Base-by-base conservation (phyloP, 1,140 invertebrate genomes). In the Drosophila nannoptera region DNA sequence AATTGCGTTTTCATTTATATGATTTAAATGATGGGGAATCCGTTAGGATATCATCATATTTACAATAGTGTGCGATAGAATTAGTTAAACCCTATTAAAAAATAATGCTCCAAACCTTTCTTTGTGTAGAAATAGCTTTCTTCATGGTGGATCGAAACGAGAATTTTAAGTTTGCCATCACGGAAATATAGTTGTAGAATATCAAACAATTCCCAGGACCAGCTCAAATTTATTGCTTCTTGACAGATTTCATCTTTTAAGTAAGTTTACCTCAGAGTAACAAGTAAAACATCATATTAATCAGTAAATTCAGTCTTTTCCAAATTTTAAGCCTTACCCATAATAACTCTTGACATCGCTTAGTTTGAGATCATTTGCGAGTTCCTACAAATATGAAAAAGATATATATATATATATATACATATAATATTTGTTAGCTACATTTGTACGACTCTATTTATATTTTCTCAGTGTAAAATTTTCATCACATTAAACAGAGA, bases 91-190 rank as follows among this genome's bases (percentile, higher is more conserved):
- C 16, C 22, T 22, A 9, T 4, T 9, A 22, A 8, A 9, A 45
- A 8, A 45, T 45, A 12, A 43, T 14, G 2, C 16, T 59, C 46
- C 40, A 46, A 7, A 45, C 53, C 65, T 73, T 72, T 75, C 77
- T 75, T 81, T 84, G 80, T 78, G 49, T 64, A 29, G 78, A 69
- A 81, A 72, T 69, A 87, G 58, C 84, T 87, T 48, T 87, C 80
- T 84, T 84, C 83, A 84, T 52, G 49, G 53, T 35, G 40, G 7
- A 55, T 87, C 83, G 59, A 87, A 87, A 80, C 78, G 40, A 59
- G 42, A 29, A 32, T 29, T 29, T 29, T 49, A 49, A 49, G 46
- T 49, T 32, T 49, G 46, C 33, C 46, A 49, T 32, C 31, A 33
- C 9, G 0, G 5, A 7, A 32, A n/a, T 49, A 12, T 7, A 33